These are phyloP conservation scores for Rhinopomastus cyanomelas DNA, from an alignment of 2,113 vertebrate species.

Conservation along the genomic window DNA sequence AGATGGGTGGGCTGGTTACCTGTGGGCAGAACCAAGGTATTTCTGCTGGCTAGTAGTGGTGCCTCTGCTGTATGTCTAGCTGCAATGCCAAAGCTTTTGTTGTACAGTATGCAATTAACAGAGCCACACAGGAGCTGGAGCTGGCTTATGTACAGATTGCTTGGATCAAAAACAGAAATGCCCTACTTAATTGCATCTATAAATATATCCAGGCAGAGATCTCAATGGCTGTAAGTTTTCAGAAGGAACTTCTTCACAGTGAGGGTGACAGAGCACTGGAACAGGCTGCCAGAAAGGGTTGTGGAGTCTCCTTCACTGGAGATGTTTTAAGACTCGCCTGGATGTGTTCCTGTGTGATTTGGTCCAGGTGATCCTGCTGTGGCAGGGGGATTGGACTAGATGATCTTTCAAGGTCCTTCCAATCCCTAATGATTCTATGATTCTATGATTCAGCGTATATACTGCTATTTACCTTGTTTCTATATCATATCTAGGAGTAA, in stretches of 20 bases:
- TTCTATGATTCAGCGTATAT: too few relatives aligned
- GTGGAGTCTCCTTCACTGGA: too few relatives aligned
- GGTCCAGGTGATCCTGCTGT: too few relatives aligned
- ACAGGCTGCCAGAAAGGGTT: too few relatives aligned
- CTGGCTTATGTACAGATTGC: background rate
- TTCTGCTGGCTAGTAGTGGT: background rate
- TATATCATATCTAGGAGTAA: rapidly evolving
- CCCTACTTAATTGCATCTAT: background rate
- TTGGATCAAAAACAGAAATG: background rate
- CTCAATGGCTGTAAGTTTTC: rapidly evolving
- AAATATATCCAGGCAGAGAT: background rate
- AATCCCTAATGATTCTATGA: too few relatives aligned
- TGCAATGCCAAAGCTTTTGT: background rate
- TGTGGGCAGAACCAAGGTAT: background rate
- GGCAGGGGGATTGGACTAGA: too few relatives aligned
- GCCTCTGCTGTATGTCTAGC: background rate
- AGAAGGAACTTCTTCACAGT: too few relatives aligned
- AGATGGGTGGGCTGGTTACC: background rate
- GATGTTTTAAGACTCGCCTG: too few relatives aligned
- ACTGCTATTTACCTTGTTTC: background rate
- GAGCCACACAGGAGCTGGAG: background rate
- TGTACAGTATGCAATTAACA: background rate
- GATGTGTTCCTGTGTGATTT: too few relatives aligned
- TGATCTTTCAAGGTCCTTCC: too few relatives aligned
- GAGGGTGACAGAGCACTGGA: too few relatives aligned